Conservation (phyloP, 2,797 vertebrate genomes). For the Sebastolobus altivelis region DNA sequence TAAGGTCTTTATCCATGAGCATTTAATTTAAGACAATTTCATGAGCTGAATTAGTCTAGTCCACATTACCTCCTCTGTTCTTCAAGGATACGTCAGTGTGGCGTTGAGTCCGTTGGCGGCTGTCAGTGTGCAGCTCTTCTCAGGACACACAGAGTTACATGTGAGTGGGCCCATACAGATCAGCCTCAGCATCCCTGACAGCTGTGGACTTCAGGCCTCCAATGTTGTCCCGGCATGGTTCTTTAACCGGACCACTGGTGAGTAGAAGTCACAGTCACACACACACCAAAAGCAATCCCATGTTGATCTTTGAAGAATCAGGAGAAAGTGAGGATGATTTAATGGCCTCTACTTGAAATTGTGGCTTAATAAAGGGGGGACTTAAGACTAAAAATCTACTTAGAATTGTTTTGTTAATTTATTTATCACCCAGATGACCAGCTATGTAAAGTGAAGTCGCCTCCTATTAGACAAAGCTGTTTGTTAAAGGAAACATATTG, state of each 20-base stretch:
- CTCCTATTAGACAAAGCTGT: no score
- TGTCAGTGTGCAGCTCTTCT: slow-evolving; percentile 87
- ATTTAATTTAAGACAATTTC: neutral
- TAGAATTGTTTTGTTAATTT: no score
- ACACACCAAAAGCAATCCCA: neutral
- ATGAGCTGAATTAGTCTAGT: neutral
- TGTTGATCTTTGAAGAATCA: neutral
- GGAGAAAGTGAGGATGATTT: neutral
- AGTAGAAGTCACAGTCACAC: slow-evolving; percentile 38
- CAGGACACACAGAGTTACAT: slow-evolving; percentile 83
- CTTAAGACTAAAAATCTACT: neutral
- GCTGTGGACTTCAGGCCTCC: slow-evolving; percentile 74
- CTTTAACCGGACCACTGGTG: slow-evolving; percentile 90
- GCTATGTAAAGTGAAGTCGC: no score
- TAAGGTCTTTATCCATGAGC: neutral
- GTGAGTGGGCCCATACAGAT: slow-evolving; percentile 88
- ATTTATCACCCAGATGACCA: no score
- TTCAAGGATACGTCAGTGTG: slow-evolving; percentile 86
- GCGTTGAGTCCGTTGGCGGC: slow-evolving; percentile 89
- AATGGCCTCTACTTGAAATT: neutral
- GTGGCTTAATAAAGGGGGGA: neutral
- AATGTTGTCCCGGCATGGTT: slow-evolving; percentile 90
- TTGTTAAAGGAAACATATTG: no score
- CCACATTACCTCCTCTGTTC: neutral
- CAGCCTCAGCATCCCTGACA: slow-evolving; percentile 84